A percentile compares a stretch with the other conserved stretches of the same genome.
Evolutionary conservation across 2,888 invertebrate species (phyloP).

Genomic region (Heliothis peltigera): DNA sequence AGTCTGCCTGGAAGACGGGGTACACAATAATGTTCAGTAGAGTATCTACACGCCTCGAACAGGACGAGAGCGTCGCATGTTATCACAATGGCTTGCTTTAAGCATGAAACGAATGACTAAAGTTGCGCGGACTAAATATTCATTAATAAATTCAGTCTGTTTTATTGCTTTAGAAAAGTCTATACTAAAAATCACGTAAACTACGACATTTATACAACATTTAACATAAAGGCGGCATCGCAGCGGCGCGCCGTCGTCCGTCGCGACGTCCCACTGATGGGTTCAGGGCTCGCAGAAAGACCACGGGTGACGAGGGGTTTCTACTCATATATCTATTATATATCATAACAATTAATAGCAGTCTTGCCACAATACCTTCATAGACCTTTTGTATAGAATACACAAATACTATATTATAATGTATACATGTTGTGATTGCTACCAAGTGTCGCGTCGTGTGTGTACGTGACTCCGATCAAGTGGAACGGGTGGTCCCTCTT

Average conservation of each 20-base stretch:
- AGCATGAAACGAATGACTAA: conserved; percentile 40
- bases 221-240: conserved; percentile 43
- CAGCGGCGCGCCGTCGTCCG: conserved; percentile 45
- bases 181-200: conserved; percentile 31
- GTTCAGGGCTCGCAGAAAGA: conserved; percentile 57
- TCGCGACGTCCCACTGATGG: conserved; percentile 35
- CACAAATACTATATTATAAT: conserved; percentile 39
- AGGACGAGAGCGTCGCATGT: conserved; percentile 13
- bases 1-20: conserved; percentile 49
- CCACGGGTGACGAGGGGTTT: conserved; percentile 44
- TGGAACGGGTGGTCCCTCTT: conserved; percentile 57
- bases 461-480: conserved; percentile 42
- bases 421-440: conserved; percentile 38
- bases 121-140: conserved; percentile 33
- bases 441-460: conserved; percentile 19
- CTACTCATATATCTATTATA: conserved; percentile 47
- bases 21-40: conserved; percentile 27
- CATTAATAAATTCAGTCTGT: conserved; percentile 51
- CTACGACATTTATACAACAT: conserved; percentile 40
- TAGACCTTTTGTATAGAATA: conserved; percentile 42
- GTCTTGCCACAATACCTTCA: conserved; percentile 58
- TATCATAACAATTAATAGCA: conserved; percentile 54
- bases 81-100: conserved; percentile 40
- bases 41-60: conserved; percentile 10
- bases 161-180: conserved; percentile 50